Base-by-base conservation (phyloP, 2,113 vertebrate genomes). In the Xiphophorus couchianus region DNA sequence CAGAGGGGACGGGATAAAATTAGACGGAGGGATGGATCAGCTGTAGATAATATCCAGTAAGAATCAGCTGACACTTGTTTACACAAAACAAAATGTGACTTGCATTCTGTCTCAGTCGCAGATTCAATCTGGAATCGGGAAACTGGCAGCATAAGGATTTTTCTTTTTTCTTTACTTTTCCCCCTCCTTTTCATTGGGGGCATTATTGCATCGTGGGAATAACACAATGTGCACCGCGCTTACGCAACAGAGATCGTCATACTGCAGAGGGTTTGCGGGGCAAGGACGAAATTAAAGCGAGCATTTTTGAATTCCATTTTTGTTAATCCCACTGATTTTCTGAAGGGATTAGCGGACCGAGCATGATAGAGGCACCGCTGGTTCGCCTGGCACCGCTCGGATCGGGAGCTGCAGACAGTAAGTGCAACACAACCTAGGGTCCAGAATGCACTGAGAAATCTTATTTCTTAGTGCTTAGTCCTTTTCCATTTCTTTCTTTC, bases 301-400 rank as follows among this genome's bases (percentile, higher is more conserved):
- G 71, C 89, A 90, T 92, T 93, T 93, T 92, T 88, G 76, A 81
- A 85, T 93, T 94, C 80, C 82, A 17, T 48, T 65, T 51, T 74
- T 33, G 29, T 65, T 74, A 94, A 94, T 94, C 93, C 92, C 77
- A 86, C 88, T 89, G 92, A 93, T 93, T 94, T 58, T 94, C 89
- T 91, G 90, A 82, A 73, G 84, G 93, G 94, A 94, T 95, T 94
- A 94, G 79, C 78, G 88, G 89, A 90, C 93, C 86, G 91, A 86
- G 92, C 92, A 87, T 88, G 91, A 90, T 84, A 86, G 89, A 93
- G 87, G 60, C 82, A 87, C 71, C 67, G 80, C 75, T 84, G 88
- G 78, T 81, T 87, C 79, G 71, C 62, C 65, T 58, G 62, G 66
- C 83, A 37, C 83, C 71, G 82, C 62, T 69, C 33, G 60, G 68